Base-by-base conservation (phyloP, 2,888 invertebrate species). In the Coelogynopora nodosa region DNA sequence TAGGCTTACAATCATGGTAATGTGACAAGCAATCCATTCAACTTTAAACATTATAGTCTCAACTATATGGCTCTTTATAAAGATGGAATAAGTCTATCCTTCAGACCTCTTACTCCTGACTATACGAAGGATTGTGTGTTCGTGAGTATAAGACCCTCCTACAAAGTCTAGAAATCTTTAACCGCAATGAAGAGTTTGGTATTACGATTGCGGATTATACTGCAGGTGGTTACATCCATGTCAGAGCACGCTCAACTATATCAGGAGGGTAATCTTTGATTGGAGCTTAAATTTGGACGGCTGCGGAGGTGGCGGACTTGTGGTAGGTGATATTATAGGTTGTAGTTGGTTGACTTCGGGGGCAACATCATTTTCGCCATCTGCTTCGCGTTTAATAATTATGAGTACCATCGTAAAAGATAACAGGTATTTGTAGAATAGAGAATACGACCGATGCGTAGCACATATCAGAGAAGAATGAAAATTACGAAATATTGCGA, bases 261-360 rank as follows among this genome's bases (percentile, higher is more conserved):
- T 74, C 74, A 74, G 27, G 23, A 74, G 74, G 74, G 74, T 74
- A 74, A 74, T 74, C 74, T 74, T 74, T 26, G 74, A 74, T 13
- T 74, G 27, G 27, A 74, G 23, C 23, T 74, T 2, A 74, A 74
- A 74, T 74, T 74, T 74, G 27, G 27, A n/a, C n/a, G n/a, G n/a
- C n/a, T n/a, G n/a, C n/a, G n/a, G n/a, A n/a, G n/a, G n/a, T n/a
- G n/a, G n/a, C n/a, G n/a, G n/a, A n/a, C n/a, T n/a, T n/a, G n/a
- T n/a, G n/a, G n/a, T n/a, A n/a, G n/a, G n/a, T n/a, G n/a, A n/a
- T n/a, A n/a, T n/a, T n/a, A n/a, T n/a, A n/a, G n/a, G n/a, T n/a
- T n/a, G n/a, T n/a, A n/a, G n/a, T n/a, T n/a, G n/a, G n/a, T n/a
- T n/a, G n/a, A n/a, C n/a, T n/a, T n/a, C n/a, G n/a, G n/a, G n/a